Conservation (phyloP, 2,888 invertebrate genomes). For the Callosobruchus maculatus region DNA sequence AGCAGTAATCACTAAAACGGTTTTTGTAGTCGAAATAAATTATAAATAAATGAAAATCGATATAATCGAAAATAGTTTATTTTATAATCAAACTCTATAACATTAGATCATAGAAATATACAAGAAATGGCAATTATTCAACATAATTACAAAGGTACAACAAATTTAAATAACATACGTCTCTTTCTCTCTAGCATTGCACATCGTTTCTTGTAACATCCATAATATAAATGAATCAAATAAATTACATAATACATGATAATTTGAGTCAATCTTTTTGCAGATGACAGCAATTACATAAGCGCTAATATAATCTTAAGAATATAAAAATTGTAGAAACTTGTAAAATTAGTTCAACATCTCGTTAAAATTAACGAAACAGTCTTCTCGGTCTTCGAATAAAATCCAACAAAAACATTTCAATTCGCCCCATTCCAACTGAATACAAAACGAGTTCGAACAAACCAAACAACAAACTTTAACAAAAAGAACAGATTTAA, state of each 20-base stretch:
- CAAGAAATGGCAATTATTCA: background rate
- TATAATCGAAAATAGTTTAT: background rate
- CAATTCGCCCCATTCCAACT: constrained; percentile 19
- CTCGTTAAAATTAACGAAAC: constrained; percentile 23
- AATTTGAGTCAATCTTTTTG: background rate
- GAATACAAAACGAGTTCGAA: constrained; percentile 17
- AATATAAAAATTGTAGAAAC: constrained; percentile 15
- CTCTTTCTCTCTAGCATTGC: background rate
- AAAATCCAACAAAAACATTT: constrained; percentile 16
- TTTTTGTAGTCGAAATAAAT: no score
- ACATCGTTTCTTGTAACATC: background rate
- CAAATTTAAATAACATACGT: background rate
- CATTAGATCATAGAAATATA: background rate
- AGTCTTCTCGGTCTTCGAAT: constrained; percentile 21
- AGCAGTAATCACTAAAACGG: no score
- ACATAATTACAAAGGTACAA: background rate
- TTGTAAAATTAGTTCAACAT: constrained; percentile 17
- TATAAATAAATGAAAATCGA: background rate
- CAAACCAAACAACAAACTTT: constrained; percentile 19
- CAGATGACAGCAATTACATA: background rate
- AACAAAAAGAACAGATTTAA: constrained; percentile 14
- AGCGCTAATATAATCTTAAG: background rate
- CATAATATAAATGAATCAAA: background rate
- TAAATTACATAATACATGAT: background rate
- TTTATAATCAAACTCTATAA: background rate